Base-by-base conservation (phyloP, 2,797 vertebrate species). In the Peromyscus melanophrys region DNA sequence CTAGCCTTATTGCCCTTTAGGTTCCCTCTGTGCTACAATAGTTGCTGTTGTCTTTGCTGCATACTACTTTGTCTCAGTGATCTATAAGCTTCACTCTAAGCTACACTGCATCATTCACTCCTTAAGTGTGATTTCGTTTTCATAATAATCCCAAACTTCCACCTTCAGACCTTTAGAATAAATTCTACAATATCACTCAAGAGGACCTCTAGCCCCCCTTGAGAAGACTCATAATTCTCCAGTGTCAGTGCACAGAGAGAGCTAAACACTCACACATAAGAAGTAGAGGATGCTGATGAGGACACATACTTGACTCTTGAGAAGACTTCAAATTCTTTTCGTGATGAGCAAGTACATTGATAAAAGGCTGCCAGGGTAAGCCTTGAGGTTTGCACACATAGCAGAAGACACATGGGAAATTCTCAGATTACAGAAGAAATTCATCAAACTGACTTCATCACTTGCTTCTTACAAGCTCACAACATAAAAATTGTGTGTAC, bases 151-250 rank as follows among this genome's bases (percentile, higher is more conserved):
- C 69, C 29, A 84, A 87, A 27, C 46, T 25, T 88, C 63, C 46
- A 87, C 55, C 46, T 77, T 52, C 19, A 85, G 80, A 85, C 55
- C 65, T 61, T 78, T 5, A n/a, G 7, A 49, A n/a, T 17, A 55
- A 37, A 40, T 90, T 92, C 93, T 80, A 95, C 90, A 92, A 77
- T 49, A 29, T 81, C 75, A 76, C 34, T 93, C 37, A 75, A 57
- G 81, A 57, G 10, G 23, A 12, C 31, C 6, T 75, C 21, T 69
- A 31, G 31, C 4, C 40, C 76, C 31, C n/a, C 25, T 0, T 23
- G 25, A 77, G 59, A 57, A 84, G 46, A 94, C n/a, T 81, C 52
- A 52, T 34, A 73, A 43, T 57, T 57, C 55, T 85, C 65, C 10
- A 21, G 49, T 29, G 49, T 73, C 67, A 61, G 23, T 65, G 40